Evolutionary conservation across 2,113 vertebrate genomes (phyloP).

Genomic region (Prunella fulvescens): DNA sequence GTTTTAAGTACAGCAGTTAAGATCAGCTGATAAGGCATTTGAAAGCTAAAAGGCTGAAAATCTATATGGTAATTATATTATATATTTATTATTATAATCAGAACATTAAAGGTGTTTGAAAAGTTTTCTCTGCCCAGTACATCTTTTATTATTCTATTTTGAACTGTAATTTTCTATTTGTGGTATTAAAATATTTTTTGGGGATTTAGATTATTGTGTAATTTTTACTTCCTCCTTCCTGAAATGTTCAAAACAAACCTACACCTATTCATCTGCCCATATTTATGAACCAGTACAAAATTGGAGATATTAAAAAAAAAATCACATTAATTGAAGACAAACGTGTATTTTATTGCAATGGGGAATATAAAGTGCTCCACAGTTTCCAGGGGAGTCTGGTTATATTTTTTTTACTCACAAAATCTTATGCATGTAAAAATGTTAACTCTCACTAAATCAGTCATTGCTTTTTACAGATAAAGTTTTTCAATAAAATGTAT

Average conservation of each 20-base stretch:
- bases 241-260: conserved; percentile 5
- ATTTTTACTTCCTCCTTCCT: neutral
- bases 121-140: neutral
- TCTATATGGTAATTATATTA: neutral
- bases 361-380: neutral
- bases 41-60: conserved; percentile 37
- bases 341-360: conserved; percentile 8
- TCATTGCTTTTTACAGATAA: neutral
- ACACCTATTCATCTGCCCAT: neutral
- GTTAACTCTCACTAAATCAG: conserved; percentile 5
- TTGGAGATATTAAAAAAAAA: conserved; percentile 30
- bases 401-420: neutral
- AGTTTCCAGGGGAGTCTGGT: neutral
- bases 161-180: neutral
- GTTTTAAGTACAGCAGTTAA: conserved; percentile 21
- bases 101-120: neutral
- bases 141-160: neutral
- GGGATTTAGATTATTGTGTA: neutral
- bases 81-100: neutral
- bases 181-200: neutral
- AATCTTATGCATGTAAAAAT: conserved; percentile 2
- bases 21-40: conserved; percentile 18
- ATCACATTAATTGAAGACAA: conserved; percentile 12
- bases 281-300: neutral
- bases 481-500: neutral